phyloP scores from a whole-genome alignment of 2,888 invertebrate species.

The Dolomedes plantarius region DNA sequence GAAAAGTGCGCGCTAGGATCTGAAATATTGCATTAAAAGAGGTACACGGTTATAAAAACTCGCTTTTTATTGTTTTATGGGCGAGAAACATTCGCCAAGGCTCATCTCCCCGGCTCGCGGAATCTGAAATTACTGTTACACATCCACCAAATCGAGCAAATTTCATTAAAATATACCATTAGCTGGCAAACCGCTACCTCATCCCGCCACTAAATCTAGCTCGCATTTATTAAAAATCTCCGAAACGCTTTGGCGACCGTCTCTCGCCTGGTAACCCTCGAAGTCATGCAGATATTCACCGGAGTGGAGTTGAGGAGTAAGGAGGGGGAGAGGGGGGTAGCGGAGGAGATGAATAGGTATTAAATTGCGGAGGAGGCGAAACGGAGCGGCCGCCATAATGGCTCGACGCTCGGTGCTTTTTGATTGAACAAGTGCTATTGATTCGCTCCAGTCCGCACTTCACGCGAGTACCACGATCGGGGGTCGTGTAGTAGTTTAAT shows the following conservation, averaged over 20 bases:
- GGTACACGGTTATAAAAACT: background rate
- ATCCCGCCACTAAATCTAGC: background rate
- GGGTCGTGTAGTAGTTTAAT: slow-evolving; percentile 32
- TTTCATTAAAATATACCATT: slow-evolving; percentile 13
- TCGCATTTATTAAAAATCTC: slow-evolving; percentile 3
- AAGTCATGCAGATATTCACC: slow-evolving; percentile 18
- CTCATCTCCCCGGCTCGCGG: background rate
- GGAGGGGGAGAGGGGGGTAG: slow-evolving; percentile 5
- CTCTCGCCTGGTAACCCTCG: background rate
- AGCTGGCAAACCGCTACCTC: background rate
- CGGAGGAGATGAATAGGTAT: slow-evolving; percentile 69
- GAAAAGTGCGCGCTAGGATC: too few relatives aligned
- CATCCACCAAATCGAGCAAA: slow-evolving; percentile 3
- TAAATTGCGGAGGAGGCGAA: slow-evolving; percentile 69
- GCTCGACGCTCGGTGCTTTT: slow-evolving; percentile 67
- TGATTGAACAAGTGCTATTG: slow-evolving; percentile 72
- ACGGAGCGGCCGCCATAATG: slow-evolving; percentile 60
- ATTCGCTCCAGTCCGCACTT: slow-evolving; percentile 57
- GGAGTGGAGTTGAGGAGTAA: slow-evolving; percentile 15
- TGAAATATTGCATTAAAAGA: too few relatives aligned
- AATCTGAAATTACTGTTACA: background rate
- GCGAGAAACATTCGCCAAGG: background rate
- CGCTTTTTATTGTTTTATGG: background rate
- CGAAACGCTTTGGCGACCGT: background rate
- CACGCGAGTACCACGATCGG: slow-evolving; percentile 20